Base-by-base conservation (phyloP, 1,140 invertebrate species). In the Conopomorpha cramerella region DNA sequence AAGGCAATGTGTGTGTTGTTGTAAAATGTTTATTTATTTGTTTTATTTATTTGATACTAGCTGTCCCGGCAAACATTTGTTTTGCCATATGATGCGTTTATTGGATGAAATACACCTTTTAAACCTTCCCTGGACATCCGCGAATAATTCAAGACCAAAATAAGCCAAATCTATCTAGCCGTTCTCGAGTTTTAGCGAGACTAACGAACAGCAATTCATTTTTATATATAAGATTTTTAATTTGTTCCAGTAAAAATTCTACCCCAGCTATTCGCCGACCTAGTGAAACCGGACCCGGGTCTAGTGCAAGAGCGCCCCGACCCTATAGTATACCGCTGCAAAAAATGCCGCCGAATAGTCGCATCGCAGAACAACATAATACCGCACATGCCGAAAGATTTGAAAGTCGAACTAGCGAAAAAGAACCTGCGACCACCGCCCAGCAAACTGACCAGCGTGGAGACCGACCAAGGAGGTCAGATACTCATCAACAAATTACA, bases 221-320 rank as follows among this genome's bases (percentile, higher is more conserved):
- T n/a, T n/a, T n/a, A n/a, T n/a, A n/a, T n/a, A n/a, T 23, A n/a
- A 12, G 2, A 12, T 13, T 26, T 17, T 36, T 8, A 37, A 36
- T 34, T 32, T 19, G 27, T 78, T 77, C 2, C 52, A 85, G 90
- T 87, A 0, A 91, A 89, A 77, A 91, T 93, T 48, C 70, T 93
- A 30, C 90, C 90, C 1, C 87, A 88, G 55, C 82, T 81, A 39
- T 91, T 88, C 47, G 79, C 83, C 34, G 87, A 89, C 60, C 74
- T 92, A 7, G 81, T 93, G 2, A 90, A 90, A 65, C 77, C 86
- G 1, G 91, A 93, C 74, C 90, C 91, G 1, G 85, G 86, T n/a
- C 58, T 92, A 13, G 82, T 81, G 1, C 84, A 84, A 10, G 86
- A 86, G 36, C 81, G 85, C 44, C 91, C 91, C 15, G 89, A 92